phyloP scores from a whole-genome alignment of 1,140 invertebrate species.

The Cydia splendana region DNA sequence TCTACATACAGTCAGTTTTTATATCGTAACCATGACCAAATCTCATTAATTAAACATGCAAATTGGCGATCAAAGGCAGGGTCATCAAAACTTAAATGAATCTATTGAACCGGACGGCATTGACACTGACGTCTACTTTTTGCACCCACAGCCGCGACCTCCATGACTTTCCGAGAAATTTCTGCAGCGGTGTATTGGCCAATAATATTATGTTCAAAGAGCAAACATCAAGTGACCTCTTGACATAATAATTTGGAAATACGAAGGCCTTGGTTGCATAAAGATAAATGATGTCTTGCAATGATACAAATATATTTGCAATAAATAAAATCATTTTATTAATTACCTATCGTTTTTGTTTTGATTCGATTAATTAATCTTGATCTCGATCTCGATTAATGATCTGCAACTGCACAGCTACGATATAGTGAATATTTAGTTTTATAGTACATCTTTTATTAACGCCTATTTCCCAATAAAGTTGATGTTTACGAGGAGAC shows the following conservation, averaged over 20 bases:
- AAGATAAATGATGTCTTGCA: background rate
- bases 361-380: too few species aligned
- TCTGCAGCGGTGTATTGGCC: background rate
- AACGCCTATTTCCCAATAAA: too few species aligned
- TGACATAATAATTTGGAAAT: constrained; percentile 42
- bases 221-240: background rate
- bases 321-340: too few species aligned
- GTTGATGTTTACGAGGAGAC: too few species aligned
- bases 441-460: too few species aligned
- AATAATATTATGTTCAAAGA: background rate
- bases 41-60: background rate
- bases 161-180: constrained; percentile 5
- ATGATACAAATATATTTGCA: too few species aligned
- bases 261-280: constrained; percentile 40
- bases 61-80: constrained; percentile 20
- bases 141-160: constrained; percentile 5
- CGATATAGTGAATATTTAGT: too few species aligned
- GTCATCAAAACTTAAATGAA: constrained; percentile 18
- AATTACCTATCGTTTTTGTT: too few species aligned
- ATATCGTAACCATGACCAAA: background rate
- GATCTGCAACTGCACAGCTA: too few species aligned
- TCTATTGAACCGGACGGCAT: constrained; percentile 19
- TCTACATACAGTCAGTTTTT: background rate
- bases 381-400: too few species aligned
- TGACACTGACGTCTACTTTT: constrained; percentile 21